Percentiles rank a stretch among this genome's conserved stretches.
These are phyloP conservation scores for Andrena dorsata DNA, from an alignment of 2,888 invertebrate species.

Conservation along the genomic window DNA sequence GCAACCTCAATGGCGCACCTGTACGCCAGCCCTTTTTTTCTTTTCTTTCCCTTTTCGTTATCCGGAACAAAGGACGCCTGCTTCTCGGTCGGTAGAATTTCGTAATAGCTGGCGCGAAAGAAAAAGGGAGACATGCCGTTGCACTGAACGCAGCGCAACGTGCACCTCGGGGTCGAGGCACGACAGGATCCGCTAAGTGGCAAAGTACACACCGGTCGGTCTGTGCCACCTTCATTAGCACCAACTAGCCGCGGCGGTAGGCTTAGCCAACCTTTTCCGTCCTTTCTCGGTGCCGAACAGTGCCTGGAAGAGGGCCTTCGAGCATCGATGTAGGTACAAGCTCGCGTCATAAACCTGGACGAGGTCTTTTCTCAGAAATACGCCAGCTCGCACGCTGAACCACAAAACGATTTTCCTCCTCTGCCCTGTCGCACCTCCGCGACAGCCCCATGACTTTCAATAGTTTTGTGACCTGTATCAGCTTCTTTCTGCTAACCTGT, in stretches of 20 bases:
- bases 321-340: slow-evolving; percentile 78
- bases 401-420: slow-evolving; percentile 67
- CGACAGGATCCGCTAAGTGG: slow-evolving; percentile 81
- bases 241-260: slow-evolving; percentile 76
- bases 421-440: slow-evolving; percentile 45
- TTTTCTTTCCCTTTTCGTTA: slow-evolving; percentile 31
- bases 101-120: slow-evolving; percentile 66
- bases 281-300: slow-evolving; percentile 71
- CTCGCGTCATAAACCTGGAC: slow-evolving; percentile 79
- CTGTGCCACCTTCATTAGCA: slow-evolving; percentile 84
- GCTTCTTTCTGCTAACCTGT: slow-evolving; percentile 22
- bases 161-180: slow-evolving; percentile 76
- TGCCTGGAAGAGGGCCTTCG: slow-evolving; percentile 59
- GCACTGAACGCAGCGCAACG: slow-evolving; percentile 59
- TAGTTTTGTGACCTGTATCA: slow-evolving; percentile 7
- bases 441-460: slow-evolving; percentile 28
- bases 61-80: slow-evolving; percentile 70
- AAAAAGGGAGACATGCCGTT: slow-evolving; percentile 51
- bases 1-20: slow-evolving; percentile 53
- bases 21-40: slow-evolving; percentile 36
- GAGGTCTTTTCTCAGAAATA: slow-evolving; percentile 80
- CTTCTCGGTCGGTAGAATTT: slow-evolving; percentile 70
- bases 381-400: slow-evolving; percentile 70
- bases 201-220: slow-evolving; percentile 81
- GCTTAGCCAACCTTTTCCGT: slow-evolving; percentile 73